Evolutionary conservation across 2,797 vertebrate species (phyloP), one percentile per base, ranked within the genome.

Genomic region (Rhinichthys osculus): DNA sequence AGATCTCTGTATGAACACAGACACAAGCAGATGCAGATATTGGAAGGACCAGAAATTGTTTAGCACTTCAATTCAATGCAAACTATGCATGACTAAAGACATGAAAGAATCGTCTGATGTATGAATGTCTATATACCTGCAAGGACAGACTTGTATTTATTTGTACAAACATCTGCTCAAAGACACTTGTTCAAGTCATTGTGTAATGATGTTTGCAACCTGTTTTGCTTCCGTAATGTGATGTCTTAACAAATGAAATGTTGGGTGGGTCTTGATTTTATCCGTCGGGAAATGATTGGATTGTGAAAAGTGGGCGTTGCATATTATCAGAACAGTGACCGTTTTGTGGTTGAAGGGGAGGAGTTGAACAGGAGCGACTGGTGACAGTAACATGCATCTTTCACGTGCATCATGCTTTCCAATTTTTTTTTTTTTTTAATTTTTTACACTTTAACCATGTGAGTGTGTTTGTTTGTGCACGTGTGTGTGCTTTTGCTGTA

Each of bases 401-500:
- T 73, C 42, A 64, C 2, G n/a, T 62, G 13, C n/a, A 38, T 62
- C 16, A 19, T 71, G 40, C 30, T 79, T 66, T 57, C 70, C 23
- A 27, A 27, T 27, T 74, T 47, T 2, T n/a, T 0, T 1, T 78
- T 54, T 76, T 2, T n/a, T 54, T 74, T 76, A 35, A 47, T 74
- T 23, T 57, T 0, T 64, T 7, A 30, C n/a, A 14, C 33, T 11
- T 4, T 52, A 66, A 70, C 38, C 6, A 23, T 74, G 13, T 79
- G 40, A 47, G 35, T 66, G 78, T 78, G 27, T 69, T 52, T 72
- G 47, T 70, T 27, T 74, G 72, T 74, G 79, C 21, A 42, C 27
- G 21, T 19, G 17, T 50, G 54, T 85, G 57, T 70, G 81, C 84
- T 87, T 85, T 80, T 89, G 69, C 77, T 87, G 85, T 78, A 88